Base-by-base conservation (phyloP, 2,888 invertebrate species). In the Gonocerus acuteangulatus region DNA sequence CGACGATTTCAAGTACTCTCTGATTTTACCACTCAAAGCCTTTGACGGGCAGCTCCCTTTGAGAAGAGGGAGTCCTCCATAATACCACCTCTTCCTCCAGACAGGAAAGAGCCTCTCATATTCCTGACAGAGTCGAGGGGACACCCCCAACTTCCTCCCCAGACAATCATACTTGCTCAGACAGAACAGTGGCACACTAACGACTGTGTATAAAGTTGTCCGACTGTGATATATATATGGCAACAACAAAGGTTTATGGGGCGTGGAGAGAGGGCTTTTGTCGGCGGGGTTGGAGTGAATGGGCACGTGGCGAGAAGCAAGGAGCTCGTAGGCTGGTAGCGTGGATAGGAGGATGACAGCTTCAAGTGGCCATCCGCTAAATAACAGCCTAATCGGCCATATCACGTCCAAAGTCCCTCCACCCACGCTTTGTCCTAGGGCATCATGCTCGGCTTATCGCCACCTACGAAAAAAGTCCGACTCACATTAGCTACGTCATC, bases 191-290 rank as follows among this genome's bases (percentile, higher is more conserved):
- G 34, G 42, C 52, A 27, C 19, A 52, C 52, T 52, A 52, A 52
- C 52, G 52, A 52, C 52, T 52, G 21, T 52, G 52, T 52, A 52
- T 52, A 52, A 52, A 52, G 52, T 52, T 52, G 52, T 34, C 52
- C 52, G 39, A 52, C 52, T 52, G 52, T 52, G 52, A 52, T 52
- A 42, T 52, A 42, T 52, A 52, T 52, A 34, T 52, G 34, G 39
- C 32, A 34, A 52, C 52, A 52, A 52, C 52, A 52, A 52, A 52
- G 19, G 39, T 15, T 15, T 18, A 19, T 34, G 34, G 19, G 49
- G 18, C 2, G 18, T 16, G 49, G 49, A 16, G 49, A 16, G 19
- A 23, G 49, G 32, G 1, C 3, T 22, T 18, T 11, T 39, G 19
- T 2, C 15, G 51, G 18, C 11, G 16, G 16, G 6, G 32, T 11